These are phyloP conservation scores for Drosophila parabipectinata DNA, from an alignment of 1,140 invertebrate species.

Conservation along the genomic window DNA sequence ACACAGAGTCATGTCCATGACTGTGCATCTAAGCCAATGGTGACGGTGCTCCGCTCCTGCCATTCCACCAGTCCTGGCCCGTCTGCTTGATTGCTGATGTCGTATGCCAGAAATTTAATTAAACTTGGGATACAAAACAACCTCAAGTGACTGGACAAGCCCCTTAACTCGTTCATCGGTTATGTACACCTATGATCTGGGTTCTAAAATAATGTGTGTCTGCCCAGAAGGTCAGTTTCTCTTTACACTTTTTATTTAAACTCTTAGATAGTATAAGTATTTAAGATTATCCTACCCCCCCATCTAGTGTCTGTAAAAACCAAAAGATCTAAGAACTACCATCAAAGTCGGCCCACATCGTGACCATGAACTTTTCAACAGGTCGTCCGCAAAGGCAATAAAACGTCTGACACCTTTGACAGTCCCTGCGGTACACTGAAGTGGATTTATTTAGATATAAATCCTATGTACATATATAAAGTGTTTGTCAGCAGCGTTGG, in stretches of 20 bases:
- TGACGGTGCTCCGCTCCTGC: slow-evolving; percentile 15
- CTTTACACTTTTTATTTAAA: too few species aligned
- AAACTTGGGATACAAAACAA: slow-evolving; percentile 55
- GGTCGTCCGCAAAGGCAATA: slow-evolving; percentile 67
- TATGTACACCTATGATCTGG: not conserved
- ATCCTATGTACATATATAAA: slow-evolving; percentile 14
- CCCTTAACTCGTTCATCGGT: slow-evolving; percentile 15
- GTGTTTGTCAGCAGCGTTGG: slow-evolving; percentile 49
- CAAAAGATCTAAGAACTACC: slow-evolving; percentile 26
- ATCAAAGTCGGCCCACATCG: slow-evolving; percentile 32
- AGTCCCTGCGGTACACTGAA: slow-evolving; percentile 35
- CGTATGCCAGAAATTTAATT: slow-evolving; percentile 64
- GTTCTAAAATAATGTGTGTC: not conserved
- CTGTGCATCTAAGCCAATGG: slow-evolving; percentile 43
- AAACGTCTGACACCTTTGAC: slow-evolving; percentile 78
- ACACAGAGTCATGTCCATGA: slow-evolving; percentile 58
- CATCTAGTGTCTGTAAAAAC: not conserved
- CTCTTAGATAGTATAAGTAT: too few species aligned
- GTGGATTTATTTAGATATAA: slow-evolving; percentile 11
- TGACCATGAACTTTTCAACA: slow-evolving; percentile 79
- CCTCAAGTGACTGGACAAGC: slow-evolving; percentile 39
- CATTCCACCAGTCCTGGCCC: slow-evolving; percentile 1
- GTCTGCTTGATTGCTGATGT: slow-evolving; percentile 47
- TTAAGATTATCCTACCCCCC: too few species aligned
- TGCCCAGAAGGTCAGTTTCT: too few species aligned